phyloP scores from a whole-genome alignment of 2,888 invertebrate genomes.

The Aethes cnicana region DNA sequence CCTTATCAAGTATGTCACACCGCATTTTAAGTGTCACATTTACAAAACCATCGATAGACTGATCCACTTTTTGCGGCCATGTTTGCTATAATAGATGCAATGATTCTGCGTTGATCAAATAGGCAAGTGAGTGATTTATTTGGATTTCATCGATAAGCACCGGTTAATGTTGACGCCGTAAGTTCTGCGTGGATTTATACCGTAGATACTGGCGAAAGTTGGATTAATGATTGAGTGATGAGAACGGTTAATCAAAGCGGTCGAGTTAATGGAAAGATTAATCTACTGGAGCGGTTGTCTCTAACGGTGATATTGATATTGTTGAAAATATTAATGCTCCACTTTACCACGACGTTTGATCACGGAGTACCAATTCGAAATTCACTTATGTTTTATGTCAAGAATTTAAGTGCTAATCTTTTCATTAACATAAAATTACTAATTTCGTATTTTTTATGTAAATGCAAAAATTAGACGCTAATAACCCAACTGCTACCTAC shows the following conservation, averaged over 20 bases:
- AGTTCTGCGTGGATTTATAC: conserved; percentile 33
- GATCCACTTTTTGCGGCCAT: conserved; percentile 39
- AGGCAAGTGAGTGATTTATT: conserved; percentile 40
- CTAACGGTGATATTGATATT: conserved; percentile 19
- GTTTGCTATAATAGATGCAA: conserved; percentile 39
- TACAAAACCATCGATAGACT: conserved; percentile 35
- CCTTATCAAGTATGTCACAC: conserved; percentile 21
- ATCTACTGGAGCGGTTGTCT: conserved; percentile 9
- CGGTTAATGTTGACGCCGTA: conserved; percentile 34
- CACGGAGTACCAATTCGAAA: too few species aligned
- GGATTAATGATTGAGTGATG: conserved; percentile 30
- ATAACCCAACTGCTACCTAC: too few species aligned
- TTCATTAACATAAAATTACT: too few species aligned
- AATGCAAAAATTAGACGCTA: too few species aligned
- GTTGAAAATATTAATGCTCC: neutral
- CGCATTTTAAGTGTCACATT: conserved; percentile 13
- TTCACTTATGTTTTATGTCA: too few species aligned
- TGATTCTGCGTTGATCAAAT: conserved; percentile 41
- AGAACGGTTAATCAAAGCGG: conserved; percentile 25
- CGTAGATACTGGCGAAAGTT: conserved; percentile 32
- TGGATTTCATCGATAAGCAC: conserved; percentile 38
- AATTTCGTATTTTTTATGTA: too few species aligned
- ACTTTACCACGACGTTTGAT: neutral
- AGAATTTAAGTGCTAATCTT: too few species aligned
- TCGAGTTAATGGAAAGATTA: conserved; percentile 28